Conservation (phyloP, 2,888 invertebrate genomes). For the Ochropacha duplaris region DNA sequence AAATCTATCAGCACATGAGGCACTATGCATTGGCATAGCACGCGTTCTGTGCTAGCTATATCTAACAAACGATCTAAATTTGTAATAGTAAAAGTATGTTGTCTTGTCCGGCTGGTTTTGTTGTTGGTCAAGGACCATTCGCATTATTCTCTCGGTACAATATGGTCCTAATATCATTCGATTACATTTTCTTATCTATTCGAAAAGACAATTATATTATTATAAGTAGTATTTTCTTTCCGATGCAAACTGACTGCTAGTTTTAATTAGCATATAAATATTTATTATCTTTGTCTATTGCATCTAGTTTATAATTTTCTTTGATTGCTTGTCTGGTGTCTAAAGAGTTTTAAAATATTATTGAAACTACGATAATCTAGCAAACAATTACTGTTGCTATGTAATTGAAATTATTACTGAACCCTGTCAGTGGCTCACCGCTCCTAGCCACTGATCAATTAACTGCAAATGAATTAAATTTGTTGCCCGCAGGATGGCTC, state of each 20-base stretch:
- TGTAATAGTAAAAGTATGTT: slow-evolving; percentile 57
- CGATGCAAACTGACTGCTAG: not conserved
- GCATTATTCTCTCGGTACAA: slow-evolving; percentile 48
- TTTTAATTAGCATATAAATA: not conserved
- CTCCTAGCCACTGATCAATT: not conserved
- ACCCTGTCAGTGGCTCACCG: not conserved
- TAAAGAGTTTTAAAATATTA: too few relatives aligned
- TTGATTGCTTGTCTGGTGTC: too few relatives aligned
- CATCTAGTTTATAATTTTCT: too few relatives aligned
- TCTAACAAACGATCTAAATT: not conserved
- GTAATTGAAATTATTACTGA: not conserved
- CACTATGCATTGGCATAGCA: too few relatives aligned
- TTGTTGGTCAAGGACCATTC: slow-evolving; percentile 67
- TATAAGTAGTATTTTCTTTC: not conserved
- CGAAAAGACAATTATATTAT: not conserved
- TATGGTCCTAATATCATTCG: slow-evolving; percentile 38
- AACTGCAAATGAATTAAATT: not conserved
- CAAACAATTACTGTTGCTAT: too few relatives aligned
- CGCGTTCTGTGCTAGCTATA: not conserved
- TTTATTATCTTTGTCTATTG: too few relatives aligned
- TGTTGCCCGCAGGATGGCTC: not conserved
- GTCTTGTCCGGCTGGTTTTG: slow-evolving; percentile 42
- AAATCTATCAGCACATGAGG: not conserved
- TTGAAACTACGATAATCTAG: too few relatives aligned
- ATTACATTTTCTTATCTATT: slow-evolving; percentile 22